Base-by-base conservation (phyloP, 2,113 vertebrate genomes). In the Protomyctophum bolini region DNA sequence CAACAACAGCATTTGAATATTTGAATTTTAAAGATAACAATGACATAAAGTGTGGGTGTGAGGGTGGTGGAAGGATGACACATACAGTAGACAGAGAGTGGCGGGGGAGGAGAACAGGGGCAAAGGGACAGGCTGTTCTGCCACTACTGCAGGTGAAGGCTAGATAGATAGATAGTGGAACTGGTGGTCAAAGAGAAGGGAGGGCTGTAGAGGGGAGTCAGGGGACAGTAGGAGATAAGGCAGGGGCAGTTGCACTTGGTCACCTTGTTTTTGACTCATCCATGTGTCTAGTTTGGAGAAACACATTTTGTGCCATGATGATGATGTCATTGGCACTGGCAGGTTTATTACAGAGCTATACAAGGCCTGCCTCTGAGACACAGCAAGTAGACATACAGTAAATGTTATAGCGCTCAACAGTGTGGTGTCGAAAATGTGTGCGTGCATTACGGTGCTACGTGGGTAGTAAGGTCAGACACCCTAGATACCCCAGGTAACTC, bases 401-500 rank as follows among this genome's bases (percentile, higher is more conserved):
- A 41, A 41, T 41, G 33, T 3, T 41, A 41, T 41, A 41, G 33
- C 33, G 33, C 33, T 41, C 3, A 41, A 41, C 33, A 41, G 2
- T 41, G 33, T 41, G 33, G 33, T 41, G 33, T 41, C 33, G 33
- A 3, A 41, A 41, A 6, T 54, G 51, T n/a, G 51, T 54, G 74
- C 52, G 58, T 6, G 51, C 58, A 10, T n/a, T 6, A 33, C 48
- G 28, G 70, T 68, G 21, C 73, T 77, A n/a, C 21, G 61, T 54
- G 73, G 76, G 82, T 62, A 70, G 80, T 77, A 10, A 77, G 69
- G 61, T 87, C 85, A 84, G 86, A 82, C 75, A 82, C 80, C 73
- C 81, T 83, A 84, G 86, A 82, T 76, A 82, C 80, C 73, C 81
- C 83, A 76, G 89, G 91, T 92, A 91, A 94, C 90, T 93, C 66